These are phyloP conservation scores for Hybognathus amarus DNA, from an alignment of 2,797 vertebrate genomes.

Conservation along the genomic window DNA sequence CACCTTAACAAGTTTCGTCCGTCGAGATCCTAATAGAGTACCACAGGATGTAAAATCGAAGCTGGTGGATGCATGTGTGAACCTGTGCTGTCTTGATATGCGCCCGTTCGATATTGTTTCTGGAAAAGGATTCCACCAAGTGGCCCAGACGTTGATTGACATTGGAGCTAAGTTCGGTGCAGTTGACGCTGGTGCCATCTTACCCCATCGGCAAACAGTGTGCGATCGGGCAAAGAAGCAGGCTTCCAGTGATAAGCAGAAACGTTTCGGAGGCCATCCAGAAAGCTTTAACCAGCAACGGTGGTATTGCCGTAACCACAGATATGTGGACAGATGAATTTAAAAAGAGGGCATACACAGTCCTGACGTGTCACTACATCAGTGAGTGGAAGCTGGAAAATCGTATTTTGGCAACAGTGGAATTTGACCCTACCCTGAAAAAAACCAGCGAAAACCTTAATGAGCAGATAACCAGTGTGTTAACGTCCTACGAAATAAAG, in stretches of 20 bases:
- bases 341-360: not conserved
- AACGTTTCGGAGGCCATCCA: not conserved
- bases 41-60: too few species aligned
- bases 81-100: not conserved
- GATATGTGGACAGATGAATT: not conserved
- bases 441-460: too few species aligned
- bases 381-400: conserved; percentile 2
- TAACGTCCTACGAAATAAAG: too few species aligned
- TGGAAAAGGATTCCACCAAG: too few species aligned
- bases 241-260: not conserved
- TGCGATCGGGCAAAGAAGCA: not conserved
- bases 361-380: not conserved
- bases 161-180: too few species aligned
- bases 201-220: conserved; percentile 6
- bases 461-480: too few species aligned
- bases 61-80: too few species aligned
- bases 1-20: too few species aligned
- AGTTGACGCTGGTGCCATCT: conserved; percentile 11
- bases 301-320: not conserved
- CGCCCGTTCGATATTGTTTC: too few species aligned
- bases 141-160: too few species aligned
- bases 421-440: too few species aligned
- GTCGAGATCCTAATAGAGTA: too few species aligned
- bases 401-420: not conserved
- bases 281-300: not conserved